A percentile compares a stretch with the other conserved stretches of the same genome.
Evolutionary conservation across 2,113 vertebrate genomes (phyloP).

Genomic region (Megaceryle torquata): DNA sequence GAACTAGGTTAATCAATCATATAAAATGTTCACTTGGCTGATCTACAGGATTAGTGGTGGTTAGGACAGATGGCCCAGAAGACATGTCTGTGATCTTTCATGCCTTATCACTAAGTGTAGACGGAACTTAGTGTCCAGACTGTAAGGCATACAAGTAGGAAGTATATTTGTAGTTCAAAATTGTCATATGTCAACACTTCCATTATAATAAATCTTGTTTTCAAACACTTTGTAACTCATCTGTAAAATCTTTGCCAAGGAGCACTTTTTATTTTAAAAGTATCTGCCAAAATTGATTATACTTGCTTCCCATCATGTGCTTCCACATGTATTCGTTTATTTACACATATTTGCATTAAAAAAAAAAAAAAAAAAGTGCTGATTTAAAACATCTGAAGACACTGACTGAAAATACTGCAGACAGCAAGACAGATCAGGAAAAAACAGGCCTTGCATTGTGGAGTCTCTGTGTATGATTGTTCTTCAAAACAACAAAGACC

Average conservation of each 20-base stretch:
- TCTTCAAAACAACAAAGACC: background rate
- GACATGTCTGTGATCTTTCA: background rate
- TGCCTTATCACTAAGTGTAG: background rate
- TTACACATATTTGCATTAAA: background rate
- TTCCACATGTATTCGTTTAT: background rate
- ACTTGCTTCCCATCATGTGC: background rate
- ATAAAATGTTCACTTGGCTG: background rate
- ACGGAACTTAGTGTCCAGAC: background rate
- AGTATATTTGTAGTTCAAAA: background rate
- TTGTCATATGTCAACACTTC: background rate
- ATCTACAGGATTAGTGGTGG: background rate
- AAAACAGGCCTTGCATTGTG: background rate
- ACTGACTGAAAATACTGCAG: background rate
- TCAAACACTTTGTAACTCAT: background rate
- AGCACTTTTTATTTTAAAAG: background rate
- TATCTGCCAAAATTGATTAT: background rate
- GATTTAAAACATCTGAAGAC: background rate
- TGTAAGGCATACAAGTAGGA: background rate
- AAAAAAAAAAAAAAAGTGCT: background rate
- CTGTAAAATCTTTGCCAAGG: background rate
- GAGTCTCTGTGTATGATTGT: background rate
- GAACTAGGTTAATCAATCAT: background rate
- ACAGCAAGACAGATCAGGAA: background rate
- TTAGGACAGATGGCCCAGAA: background rate
- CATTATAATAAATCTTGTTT: slow-evolving; percentile 3